A percentile compares a stretch with the other conserved stretches of the same genome.
phyloP scores from a whole-genome alignment of 2,888 invertebrate species.

The Eristalinus sepulchralis region DNA sequence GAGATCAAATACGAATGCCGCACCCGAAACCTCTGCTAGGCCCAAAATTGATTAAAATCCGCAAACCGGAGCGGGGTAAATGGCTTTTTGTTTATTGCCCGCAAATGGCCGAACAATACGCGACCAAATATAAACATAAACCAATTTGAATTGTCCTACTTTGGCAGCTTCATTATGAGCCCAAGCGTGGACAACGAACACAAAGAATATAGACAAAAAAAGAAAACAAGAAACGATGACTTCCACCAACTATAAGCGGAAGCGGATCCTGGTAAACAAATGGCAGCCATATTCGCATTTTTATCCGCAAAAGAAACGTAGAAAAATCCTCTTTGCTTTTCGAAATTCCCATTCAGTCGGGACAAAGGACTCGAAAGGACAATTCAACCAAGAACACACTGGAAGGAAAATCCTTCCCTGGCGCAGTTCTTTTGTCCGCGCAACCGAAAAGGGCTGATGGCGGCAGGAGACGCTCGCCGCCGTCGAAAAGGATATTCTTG shows the following conservation, averaged over 20 bases:
- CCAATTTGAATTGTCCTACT: slow-evolving; percentile 21
- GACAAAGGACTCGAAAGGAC: slow-evolving; percentile 49
- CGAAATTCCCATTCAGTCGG: slow-evolving; percentile 45
- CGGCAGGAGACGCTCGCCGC: background rate
- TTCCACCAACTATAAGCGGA: slow-evolving; percentile 33
- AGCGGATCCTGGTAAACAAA: slow-evolving; percentile 40
- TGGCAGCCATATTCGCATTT: background rate
- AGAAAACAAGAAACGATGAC: background rate
- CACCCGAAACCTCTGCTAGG: background rate
- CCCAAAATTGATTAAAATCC: slow-evolving; percentile 1
- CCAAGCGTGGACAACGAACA: background rate
- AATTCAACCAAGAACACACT: slow-evolving; percentile 21
- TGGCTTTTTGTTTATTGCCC: slow-evolving; percentile 7
- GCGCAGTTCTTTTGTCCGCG: slow-evolving; percentile 34
- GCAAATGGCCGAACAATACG: slow-evolving; percentile 8
- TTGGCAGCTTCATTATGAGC: slow-evolving; percentile 17
- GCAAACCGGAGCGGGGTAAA: background rate
- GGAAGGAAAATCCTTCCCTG: slow-evolving; percentile 11
- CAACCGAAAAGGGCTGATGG: slow-evolving; percentile 30
- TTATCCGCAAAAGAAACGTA: background rate
- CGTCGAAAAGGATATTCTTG: slow-evolving; percentile 27
- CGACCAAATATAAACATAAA: slow-evolving; percentile 4
- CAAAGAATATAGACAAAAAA: too few relatives aligned
- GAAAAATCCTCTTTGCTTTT: slow-evolving; percentile 30
- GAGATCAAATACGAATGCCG: background rate